These are phyloP conservation scores for Ctena decussata DNA, from an alignment of 2,888 invertebrate species.

Conservation along the genomic window DNA sequence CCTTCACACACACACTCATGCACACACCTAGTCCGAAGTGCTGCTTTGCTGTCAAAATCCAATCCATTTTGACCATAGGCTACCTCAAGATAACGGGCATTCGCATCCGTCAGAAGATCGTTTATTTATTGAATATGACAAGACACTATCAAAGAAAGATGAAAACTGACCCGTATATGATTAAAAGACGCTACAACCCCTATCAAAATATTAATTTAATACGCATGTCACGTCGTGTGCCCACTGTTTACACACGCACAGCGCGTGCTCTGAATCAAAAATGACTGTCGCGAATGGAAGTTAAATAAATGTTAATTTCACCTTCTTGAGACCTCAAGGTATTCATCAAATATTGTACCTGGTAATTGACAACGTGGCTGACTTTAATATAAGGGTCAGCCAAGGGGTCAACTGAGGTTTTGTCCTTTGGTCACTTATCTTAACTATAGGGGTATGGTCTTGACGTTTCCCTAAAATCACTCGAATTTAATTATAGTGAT, in stretches of 20 bases:
- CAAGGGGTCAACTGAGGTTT: not conserved
- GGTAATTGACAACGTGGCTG: not conserved
- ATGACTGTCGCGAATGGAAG: not conserved
- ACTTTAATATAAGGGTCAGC: conserved; percentile 1
- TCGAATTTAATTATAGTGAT: not conserved
- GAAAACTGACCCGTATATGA: conserved; percentile 7
- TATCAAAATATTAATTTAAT: not conserved
- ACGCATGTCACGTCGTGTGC: not conserved
- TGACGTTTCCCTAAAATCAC: not conserved
- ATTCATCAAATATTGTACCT: conserved; percentile 12
- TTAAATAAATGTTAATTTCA: conserved; percentile 13
- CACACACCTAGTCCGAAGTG: too few relatives aligned
- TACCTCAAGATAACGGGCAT: too few relatives aligned
- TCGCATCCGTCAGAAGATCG: not conserved
- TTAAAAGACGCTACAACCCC: not conserved
- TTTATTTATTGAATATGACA: conserved; percentile 4
- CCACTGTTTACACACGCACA: not conserved
- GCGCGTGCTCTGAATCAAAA: conserved; percentile 16
- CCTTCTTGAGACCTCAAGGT: conserved; percentile 4
- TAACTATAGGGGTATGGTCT: not conserved
- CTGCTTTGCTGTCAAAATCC: too few relatives aligned
- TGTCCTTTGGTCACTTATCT: not conserved
- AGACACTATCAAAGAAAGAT: conserved; percentile 5
- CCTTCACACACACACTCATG: too few relatives aligned
- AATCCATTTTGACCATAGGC: too few relatives aligned